Percentiles rank a stretch among this genome's conserved stretches.
Evolutionary conservation across 2,888 invertebrate genomes (phyloP).

Genomic region (Stratiomys singularior): DNA sequence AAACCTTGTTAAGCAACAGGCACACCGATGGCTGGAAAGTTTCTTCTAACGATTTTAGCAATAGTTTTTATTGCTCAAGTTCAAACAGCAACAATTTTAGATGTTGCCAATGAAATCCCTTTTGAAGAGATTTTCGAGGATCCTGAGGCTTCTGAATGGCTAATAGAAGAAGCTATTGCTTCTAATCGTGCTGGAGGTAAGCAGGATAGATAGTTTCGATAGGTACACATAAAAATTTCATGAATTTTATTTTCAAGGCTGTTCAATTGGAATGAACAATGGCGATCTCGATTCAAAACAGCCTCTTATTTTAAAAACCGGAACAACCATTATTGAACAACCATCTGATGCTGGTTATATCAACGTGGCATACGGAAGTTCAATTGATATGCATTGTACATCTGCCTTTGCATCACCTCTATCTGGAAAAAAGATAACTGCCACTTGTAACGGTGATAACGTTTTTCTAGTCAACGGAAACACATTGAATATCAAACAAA

Average conservation of each 20-base stretch:
- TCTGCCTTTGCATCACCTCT: conserved; percentile 53
- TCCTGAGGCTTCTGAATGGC: neutral
- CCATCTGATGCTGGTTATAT: conserved; percentile 58
- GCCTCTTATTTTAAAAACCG: conserved; percentile 69
- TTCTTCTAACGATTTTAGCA: neutral
- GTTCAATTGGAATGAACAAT: conserved; percentile 63
- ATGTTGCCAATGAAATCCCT: neutral
- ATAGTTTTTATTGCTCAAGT: neutral
- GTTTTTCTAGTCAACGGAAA: conserved; percentile 55
- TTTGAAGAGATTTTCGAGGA: conserved; percentile 3
- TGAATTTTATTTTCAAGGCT: too few species aligned
- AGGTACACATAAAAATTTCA: too few species aligned
- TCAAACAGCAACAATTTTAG: neutral
- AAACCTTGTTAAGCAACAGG: too few species aligned
- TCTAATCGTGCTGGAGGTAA: conserved; percentile 40
- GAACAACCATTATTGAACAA: conserved; percentile 58
- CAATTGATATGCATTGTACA: conserved; percentile 60
- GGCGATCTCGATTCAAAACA: conserved; percentile 70
- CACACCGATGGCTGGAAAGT: neutral
- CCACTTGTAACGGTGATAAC: conserved; percentile 57
- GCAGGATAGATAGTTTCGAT: neutral
- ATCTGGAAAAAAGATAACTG: conserved; percentile 54
- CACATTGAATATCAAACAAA: conserved; percentile 55
- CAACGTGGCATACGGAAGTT: conserved; percentile 56
- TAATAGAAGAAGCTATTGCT: neutral